Conservation (phyloP, 2,113 vertebrate genomes). For the Ailuropoda melanoleuca region DNA sequence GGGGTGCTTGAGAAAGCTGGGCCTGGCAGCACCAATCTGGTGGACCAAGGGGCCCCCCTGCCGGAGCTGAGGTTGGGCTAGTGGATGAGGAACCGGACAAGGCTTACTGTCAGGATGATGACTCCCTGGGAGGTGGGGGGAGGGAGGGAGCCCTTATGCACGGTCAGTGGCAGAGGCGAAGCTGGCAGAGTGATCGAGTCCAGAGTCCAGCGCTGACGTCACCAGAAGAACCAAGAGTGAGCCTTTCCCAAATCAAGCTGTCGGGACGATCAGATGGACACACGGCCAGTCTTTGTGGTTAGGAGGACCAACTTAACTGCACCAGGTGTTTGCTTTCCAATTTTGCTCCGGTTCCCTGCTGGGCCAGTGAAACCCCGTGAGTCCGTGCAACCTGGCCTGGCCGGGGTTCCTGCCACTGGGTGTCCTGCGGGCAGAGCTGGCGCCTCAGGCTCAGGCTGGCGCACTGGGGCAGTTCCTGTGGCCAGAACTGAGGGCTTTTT, state of each 20-base stretch:
- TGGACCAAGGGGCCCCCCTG: not conserved
- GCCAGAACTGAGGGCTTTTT: constrained; percentile 39
- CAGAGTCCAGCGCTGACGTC: not conserved
- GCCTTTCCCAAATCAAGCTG: not conserved
- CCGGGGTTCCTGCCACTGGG: not conserved
- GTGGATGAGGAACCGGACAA: not conserved
- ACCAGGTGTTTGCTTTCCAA: not conserved
- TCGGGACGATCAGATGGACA: not conserved
- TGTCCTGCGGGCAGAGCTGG: constrained; percentile 54
- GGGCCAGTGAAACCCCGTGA: not conserved
- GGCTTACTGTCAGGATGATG: not conserved
- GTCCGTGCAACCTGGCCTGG: not conserved
- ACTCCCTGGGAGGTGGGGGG: too few relatives aligned
- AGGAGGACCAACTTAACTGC: not conserved
- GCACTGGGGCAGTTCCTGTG: constrained; percentile 38
- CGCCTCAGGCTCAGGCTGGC: not conserved
- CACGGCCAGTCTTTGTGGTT: not conserved
- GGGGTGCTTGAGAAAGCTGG: not conserved
- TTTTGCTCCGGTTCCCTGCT: not conserved
- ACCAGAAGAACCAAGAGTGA: not conserved
- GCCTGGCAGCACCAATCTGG: not conserved
- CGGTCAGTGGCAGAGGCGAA: not conserved
- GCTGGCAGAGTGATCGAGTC: not conserved
- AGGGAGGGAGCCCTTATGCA: not conserved
- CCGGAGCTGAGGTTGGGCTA: not conserved